Evolutionary conservation across 1,140 invertebrate species (phyloP).

Genomic region (Euwallacea similis): DNA sequence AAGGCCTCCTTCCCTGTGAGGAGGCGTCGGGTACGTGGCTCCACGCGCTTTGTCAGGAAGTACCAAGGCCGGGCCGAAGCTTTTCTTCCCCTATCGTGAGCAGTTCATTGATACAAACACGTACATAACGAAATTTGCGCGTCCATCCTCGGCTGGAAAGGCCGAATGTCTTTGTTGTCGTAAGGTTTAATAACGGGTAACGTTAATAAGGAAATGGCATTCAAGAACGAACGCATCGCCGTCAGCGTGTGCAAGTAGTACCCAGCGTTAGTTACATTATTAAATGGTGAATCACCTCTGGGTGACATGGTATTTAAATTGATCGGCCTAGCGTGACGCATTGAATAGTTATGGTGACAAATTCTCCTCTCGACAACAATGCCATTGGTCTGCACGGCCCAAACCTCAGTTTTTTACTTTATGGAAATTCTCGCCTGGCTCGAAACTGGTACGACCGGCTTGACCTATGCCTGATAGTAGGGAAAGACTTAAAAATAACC

Average conservation of each 20-base stretch:
- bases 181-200: background rate
- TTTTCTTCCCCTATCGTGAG: background rate
- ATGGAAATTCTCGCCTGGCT: background rate
- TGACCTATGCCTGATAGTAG: background rate
- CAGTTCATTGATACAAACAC: too few relatives aligned
- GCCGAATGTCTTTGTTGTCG: background rate
- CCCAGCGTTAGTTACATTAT: slow-evolving; percentile 15
- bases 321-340: slow-evolving; percentile 5
- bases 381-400: too few relatives aligned
- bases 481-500: slow-evolving; percentile 2
- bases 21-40: background rate
- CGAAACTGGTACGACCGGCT: background rate
- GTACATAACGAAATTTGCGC: too few relatives aligned
- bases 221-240: slow-evolving; percentile 11
- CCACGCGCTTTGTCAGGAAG: background rate
- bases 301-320: slow-evolving; percentile 22
- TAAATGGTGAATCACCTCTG: slow-evolving; percentile 15
- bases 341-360: slow-evolving; percentile 8
- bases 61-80: background rate
- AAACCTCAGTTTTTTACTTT: background rate
- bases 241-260: slow-evolving; percentile 8
- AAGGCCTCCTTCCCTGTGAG: too few relatives aligned
- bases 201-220: slow-evolving; percentile 17
- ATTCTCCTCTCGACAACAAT: background rate
- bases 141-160: background rate